phyloP scores from a whole-genome alignment of 2,888 invertebrate genomes.

The Pecten maximus region DNA sequence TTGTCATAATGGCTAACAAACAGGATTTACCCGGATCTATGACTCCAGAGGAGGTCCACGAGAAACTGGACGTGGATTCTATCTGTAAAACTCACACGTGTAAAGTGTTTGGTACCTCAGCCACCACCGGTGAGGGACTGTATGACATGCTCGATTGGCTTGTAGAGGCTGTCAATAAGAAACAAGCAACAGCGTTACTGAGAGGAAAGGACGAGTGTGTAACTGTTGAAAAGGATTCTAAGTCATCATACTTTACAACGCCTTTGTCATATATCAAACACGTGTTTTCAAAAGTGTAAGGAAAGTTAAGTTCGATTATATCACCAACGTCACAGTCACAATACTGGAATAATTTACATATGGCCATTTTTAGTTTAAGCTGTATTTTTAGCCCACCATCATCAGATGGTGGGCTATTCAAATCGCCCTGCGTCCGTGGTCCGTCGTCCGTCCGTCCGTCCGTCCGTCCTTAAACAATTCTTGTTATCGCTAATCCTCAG shows the following conservation, averaged over 20 bases:
- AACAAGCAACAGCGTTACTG: neutral
- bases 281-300: constrained; percentile 2
- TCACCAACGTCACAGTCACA: too few species aligned
- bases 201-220: neutral
- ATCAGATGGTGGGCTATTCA: too few species aligned
- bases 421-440: too few species aligned
- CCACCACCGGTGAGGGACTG: constrained; percentile 55
- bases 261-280: neutral
- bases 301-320: neutral
- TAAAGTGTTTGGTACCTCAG: constrained; percentile 56
- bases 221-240: neutral
- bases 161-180: neutral
- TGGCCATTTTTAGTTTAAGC: too few species aligned
- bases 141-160: constrained; percentile 62
- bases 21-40: constrained; percentile 66
- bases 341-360: too few species aligned
- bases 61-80: constrained; percentile 45
- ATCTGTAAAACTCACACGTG: constrained; percentile 40
- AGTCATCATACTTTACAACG: neutral
- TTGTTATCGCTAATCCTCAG: too few species aligned
- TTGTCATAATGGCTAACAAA: constrained; percentile 69
- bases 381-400: too few species aligned
- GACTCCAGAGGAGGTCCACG: constrained; percentile 58
- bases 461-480: too few species aligned
- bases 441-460: too few species aligned